These are phyloP conservation scores for Nephrotoma appendiculata DNA, from an alignment of 2,888 invertebrate genomes.

Conservation along the genomic window DNA sequence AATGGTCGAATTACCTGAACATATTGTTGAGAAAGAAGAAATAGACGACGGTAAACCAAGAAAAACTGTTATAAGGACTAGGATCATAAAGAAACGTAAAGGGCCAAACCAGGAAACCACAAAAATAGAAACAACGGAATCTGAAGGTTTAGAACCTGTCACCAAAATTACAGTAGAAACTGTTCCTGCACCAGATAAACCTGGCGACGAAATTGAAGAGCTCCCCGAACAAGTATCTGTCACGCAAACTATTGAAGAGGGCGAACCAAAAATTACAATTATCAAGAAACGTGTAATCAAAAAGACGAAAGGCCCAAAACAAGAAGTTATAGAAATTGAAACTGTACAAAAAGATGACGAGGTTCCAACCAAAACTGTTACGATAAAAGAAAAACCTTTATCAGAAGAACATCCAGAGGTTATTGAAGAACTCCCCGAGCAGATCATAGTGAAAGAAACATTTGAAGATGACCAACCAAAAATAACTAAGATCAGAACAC, in stretches of 20 bases:
- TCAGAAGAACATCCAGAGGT: conserved; percentile 26
- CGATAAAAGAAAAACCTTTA: conserved; percentile 13
- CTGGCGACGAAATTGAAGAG: conserved; percentile 17
- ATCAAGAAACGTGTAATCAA: conserved; percentile 34
- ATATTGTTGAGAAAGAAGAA: conserved; percentile 19
- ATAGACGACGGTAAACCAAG: conserved; percentile 17
- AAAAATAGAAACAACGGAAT: conserved; percentile 17
- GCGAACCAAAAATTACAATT: conserved; percentile 26
- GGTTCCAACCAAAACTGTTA: conserved; percentile 27
- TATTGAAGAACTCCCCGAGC: conserved; percentile 23
- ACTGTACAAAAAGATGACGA: conserved; percentile 32
- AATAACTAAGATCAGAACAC: neutral
- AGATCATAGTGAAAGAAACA: conserved; percentile 31
- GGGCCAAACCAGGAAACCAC: conserved; percentile 22
- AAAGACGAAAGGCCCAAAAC: conserved; percentile 29
- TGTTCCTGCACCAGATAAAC: conserved; percentile 13
- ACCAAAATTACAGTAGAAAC: conserved; percentile 17
- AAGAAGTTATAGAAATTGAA: conserved; percentile 31
- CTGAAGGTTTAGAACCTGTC: conserved; percentile 21
- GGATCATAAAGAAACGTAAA: conserved; percentile 17
- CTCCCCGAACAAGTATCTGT: conserved; percentile 17
- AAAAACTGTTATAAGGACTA: conserved; percentile 14
- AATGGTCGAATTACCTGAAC: conserved; percentile 15
- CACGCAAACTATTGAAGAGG: conserved; percentile 29
- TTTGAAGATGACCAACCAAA: conserved; percentile 24